These are phyloP conservation scores for Astropecten irregularis DNA, from an alignment of 53 echinoderm and acorn worm species.

Conservation along the genomic window DNA sequence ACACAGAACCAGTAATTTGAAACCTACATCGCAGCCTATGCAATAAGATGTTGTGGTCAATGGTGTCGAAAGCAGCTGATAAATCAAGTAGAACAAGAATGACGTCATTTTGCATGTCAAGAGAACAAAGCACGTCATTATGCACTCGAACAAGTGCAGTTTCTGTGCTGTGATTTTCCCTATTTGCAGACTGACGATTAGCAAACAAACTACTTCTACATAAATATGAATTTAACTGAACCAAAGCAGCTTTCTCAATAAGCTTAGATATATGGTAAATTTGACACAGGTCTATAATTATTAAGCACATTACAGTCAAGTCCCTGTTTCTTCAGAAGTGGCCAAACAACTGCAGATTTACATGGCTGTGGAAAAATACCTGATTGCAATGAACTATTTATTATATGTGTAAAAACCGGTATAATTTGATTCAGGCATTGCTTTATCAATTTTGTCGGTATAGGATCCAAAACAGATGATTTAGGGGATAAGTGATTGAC, in stretches of 20 bases:
- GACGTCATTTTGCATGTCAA: constrained; percentile 22
- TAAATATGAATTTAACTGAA: constrained; percentile 26
- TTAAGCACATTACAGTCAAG: constrained; percentile 39
- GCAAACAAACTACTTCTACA: constrained; percentile 23
- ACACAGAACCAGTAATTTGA: constrained; percentile 9
- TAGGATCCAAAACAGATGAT: constrained; percentile 18
- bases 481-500: neutral
- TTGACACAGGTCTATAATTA: constrained; percentile 42
- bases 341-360: constrained; percentile 40
- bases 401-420: neutral
- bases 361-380: constrained; percentile 29
- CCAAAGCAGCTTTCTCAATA: constrained; percentile 39
- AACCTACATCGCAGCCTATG: constrained; percentile 17
- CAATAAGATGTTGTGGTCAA: constrained; percentile 26
- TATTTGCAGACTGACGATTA: constrained; percentile 35
- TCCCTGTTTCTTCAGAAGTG: constrained; percentile 26
- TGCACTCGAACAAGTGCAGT: constrained; percentile 37
- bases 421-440: neutral
- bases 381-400: constrained; percentile 4
- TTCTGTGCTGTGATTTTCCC: constrained; percentile 40
- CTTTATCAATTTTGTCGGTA: neutral
- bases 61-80: constrained; percentile 4
- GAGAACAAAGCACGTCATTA: constrained; percentile 8
- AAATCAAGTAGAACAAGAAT: constrained; percentile 21
- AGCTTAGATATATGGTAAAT: constrained; percentile 25